Base-by-base conservation (phyloP, 2,888 invertebrate genomes). In the Chrysomela aeneicollis region DNA sequence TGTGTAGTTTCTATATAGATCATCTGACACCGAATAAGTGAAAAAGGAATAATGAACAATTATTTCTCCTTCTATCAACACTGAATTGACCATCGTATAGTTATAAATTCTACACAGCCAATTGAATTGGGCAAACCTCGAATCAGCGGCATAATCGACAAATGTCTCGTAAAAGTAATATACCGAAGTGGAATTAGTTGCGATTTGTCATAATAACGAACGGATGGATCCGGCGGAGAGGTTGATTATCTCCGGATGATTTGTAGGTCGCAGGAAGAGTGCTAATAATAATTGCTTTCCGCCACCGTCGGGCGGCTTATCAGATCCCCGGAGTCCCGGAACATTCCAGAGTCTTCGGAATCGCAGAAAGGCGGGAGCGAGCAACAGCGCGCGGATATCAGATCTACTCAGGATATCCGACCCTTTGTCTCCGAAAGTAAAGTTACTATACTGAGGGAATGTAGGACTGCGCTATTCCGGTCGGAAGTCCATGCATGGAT, bases 271-370 rank as follows among this genome's bases (percentile, higher is more conserved):
- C 78, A 78, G 81, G 80, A 81, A 79, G 78, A 78, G 79, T 73
- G 77, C 78, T 78, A 80, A 79, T 79, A 79, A 79, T 81, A 80
- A 80, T 79, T 78, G 77, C 78, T 79, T 80, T 78, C 81, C 79
- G 76, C 76, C 77, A 77, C 77, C 78, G 76, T 73, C 73, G 70
- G 22, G 22, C 46, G 46, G 57, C 42, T 57, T 57, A 57, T 57
- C 57, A 46, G 57, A 57, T 57, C 46, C 9, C 26, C 26, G n/a
- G 42, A 42, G 15, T 42, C 42, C 42, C 15, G 42, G 35, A 42
- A 42, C 12, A 42, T 42, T 42, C 42, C 42, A 15, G 42, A 42
- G 42, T 42, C 42, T 42, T 42, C 42, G 42, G 42, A 42, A 42
- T 42, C 15, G 42, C 42, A 42, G 42, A 15, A 42, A 42, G 10